phyloP scores from a whole-genome alignment of 2,888 invertebrate genomes.

The Malachius bipustulatus region DNA sequence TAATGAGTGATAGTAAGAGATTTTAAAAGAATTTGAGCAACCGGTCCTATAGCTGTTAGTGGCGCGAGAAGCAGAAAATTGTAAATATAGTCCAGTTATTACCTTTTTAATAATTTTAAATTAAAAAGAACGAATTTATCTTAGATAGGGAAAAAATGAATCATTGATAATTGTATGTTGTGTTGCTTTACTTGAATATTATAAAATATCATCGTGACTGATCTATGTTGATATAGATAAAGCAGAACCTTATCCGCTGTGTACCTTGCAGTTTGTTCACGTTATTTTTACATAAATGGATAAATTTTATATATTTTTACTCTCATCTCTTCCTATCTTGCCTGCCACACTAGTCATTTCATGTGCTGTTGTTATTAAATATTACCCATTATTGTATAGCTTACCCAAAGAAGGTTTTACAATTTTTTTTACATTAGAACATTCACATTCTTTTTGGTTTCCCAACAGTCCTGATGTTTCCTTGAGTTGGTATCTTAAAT shows the following conservation, averaged over 20 bases:
- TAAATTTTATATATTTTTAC: neutral
- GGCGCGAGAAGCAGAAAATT: slow-evolving; percentile 29
- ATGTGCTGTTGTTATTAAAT: slow-evolving; percentile 29
- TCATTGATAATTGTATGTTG: slow-evolving; percentile 36
- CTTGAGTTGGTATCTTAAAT: too few species aligned
- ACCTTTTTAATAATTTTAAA: slow-evolving; percentile 39
- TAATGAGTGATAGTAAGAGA: too few species aligned
- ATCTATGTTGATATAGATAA: slow-evolving; percentile 31
- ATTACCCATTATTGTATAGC: too few species aligned
- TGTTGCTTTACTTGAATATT: slow-evolving; percentile 36
- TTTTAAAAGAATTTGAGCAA: too few species aligned
- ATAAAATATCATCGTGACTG: slow-evolving; percentile 36
- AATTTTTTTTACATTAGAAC: too few species aligned
- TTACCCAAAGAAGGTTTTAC: too few species aligned
- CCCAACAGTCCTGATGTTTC: too few species aligned
- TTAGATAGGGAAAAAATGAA: slow-evolving; percentile 36
- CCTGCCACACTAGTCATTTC: slow-evolving; percentile 31
- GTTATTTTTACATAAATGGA: neutral
- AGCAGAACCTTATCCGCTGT: slow-evolving; percentile 33
- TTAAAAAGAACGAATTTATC: slow-evolving; percentile 39
- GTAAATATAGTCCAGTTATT: slow-evolving; percentile 41
- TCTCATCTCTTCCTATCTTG: slow-evolving; percentile 28
- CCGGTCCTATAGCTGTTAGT: too few species aligned
- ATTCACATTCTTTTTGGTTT: too few species aligned
- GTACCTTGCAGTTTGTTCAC: slow-evolving; percentile 32